Conservation (phyloP, 53 echinoderm and acorn worm genomes). For the Patiria pectinifera region DNA sequence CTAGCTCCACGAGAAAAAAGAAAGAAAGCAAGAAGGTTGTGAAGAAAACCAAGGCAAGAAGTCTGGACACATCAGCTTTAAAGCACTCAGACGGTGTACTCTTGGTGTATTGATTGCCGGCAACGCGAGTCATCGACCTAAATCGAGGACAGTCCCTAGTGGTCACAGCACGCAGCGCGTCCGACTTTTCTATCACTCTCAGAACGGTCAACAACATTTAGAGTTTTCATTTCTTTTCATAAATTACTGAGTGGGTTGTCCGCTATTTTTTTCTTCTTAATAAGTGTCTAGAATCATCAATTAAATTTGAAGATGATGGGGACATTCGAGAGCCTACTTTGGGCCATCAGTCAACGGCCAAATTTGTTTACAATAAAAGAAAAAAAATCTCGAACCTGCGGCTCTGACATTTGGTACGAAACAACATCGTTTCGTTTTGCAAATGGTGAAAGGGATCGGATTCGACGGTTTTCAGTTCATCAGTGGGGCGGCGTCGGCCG, state of each 20-base stretch:
- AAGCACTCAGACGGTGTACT: background rate
- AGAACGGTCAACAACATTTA: background rate
- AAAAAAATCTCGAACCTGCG: background rate
- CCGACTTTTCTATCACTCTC: background rate
- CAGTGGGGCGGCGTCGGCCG: background rate
- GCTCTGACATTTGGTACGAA: background rate
- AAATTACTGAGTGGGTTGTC: background rate
- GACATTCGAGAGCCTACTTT: background rate
- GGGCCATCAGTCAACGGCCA: background rate
- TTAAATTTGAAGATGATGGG: background rate
- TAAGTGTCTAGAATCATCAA: background rate
- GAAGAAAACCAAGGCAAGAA: background rate
- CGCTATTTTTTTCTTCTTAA: background rate
- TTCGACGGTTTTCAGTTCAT: background rate
- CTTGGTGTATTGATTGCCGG: background rate
- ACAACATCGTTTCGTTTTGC: background rate
- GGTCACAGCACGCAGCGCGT: too few relatives aligned
- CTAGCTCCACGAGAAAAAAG: too few relatives aligned
- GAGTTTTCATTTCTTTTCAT: background rate
- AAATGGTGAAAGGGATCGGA: background rate
- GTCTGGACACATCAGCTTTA: background rate
- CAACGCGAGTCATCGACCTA: background rate
- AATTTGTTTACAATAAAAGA: background rate
- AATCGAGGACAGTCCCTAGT: too few relatives aligned
- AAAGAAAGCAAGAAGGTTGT: too few relatives aligned